phyloP scores from a whole-genome alignment of 2,113 vertebrate genomes.

The Phylloscopus whistleri region DNA sequence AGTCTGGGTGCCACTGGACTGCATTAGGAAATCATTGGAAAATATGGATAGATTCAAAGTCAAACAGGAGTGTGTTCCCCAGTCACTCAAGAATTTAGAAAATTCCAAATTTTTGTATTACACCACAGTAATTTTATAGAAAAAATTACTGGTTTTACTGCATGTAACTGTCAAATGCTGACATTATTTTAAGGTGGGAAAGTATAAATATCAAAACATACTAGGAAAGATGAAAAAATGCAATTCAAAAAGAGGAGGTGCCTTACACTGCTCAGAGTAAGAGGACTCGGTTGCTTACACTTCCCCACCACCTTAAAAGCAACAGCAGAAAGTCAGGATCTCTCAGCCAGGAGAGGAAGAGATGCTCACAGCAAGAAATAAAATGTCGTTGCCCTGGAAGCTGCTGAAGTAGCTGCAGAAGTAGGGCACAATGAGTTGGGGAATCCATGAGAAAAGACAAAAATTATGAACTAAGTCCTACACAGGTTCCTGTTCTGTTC shows the following conservation, averaged over 20 bases:
- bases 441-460: neutral
- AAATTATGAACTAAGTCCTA: neutral
- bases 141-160: neutral
- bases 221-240: neutral
- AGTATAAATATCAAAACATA: neutral
- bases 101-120: neutral
- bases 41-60: neutral
- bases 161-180: neutral
- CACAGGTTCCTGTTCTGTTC: neutral
- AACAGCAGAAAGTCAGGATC: neutral
- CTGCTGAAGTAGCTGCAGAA: neutral
- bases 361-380: neutral
- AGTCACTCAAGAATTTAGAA: neutral
- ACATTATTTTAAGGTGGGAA: neutral
- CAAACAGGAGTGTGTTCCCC: neutral
- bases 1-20: neutral
- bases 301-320: neutral
- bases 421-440: neutral
- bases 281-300: neutral
- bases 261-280: neutral
- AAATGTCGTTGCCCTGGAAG: neutral
- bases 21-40: neutral
- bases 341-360: neutral
- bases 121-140: neutral
- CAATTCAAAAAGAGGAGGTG: neutral